Evolutionary conservation across 2,888 invertebrate species (phyloP), one percentile per base, ranked within the genome.

Genomic region (Drosophila percnosoma): DNA sequence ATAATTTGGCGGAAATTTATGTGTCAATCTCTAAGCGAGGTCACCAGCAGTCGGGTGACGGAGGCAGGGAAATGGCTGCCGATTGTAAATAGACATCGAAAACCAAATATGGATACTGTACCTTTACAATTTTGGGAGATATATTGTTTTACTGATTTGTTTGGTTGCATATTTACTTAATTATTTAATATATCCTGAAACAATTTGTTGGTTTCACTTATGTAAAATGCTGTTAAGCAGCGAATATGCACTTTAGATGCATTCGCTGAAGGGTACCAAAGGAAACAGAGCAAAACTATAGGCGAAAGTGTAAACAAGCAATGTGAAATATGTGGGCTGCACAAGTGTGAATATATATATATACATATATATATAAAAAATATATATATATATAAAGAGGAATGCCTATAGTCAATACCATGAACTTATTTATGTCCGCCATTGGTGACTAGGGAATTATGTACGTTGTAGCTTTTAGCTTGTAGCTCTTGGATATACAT

Each of bases 401-500:
- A 24, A 15, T 11, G 11, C 11, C 36, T 13, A 27, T n/a, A n/a
- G 38, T 8, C 11, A 31, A 61, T 45, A 45, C 24, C 29, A 57
- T 64, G 21, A 62, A 67, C 60, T 63, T 54, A 48, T 31, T 45
- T 62, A 58, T 24, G 31, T 42, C 42, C 29, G 18, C n/a, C 24
- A 15, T 36, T 36, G 18, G 49, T 24, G 33, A 42, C 31, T 18
- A 21, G 48, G 36, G 60, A 54, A 60, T 66, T 54, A 54, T 73
- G 51, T 63, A 42, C 61, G 67, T 59, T 55, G 29, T 24, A 53
- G 63, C 31, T 33, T 10, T 0, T 10, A 53, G 63, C 33, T 33
- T 11, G 11, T 11, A 33, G 33, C 53, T 61, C 58, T 74, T 67
- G 66, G 21, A 21, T 42, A 15, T 61, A 29, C 45, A 31, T 34